Evolutionary conservation across 2,888 invertebrate genomes (phyloP).

Genomic region (Tipula helvola): DNA sequence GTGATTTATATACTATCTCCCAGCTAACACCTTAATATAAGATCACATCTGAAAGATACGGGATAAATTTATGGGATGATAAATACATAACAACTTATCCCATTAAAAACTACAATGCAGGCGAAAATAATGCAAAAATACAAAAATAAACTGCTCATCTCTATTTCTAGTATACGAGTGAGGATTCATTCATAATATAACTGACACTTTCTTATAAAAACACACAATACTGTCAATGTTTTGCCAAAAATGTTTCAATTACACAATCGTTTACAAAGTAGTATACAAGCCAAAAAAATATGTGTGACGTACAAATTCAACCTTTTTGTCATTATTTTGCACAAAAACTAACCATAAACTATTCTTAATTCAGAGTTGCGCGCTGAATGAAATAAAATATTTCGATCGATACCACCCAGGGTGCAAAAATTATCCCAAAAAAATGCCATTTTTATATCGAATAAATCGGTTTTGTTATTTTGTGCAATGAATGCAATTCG

Average conservation of each 20-base stretch:
- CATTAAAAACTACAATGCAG: neutral
- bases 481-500: neutral
- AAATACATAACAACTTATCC: neutral
- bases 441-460: neutral
- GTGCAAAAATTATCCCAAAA: neutral
- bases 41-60: neutral
- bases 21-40: neutral
- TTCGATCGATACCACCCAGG: neutral
- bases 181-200: neutral
- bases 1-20: neutral
- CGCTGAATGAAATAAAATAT: neutral
- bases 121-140: neutral
- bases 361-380: neutral
- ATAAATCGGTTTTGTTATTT: neutral
- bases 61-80: neutral
- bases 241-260: slow-evolving; percentile 4
- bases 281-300: neutral
- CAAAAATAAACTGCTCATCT: neutral
- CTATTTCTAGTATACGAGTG: no score
- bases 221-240: neutral
- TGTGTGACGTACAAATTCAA: neutral
- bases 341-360: neutral
- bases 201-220: neutral
- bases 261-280: neutral
- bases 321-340: neutral